phyloP scores from a whole-genome alignment of 2,888 invertebrate genomes.

The Trichogramma dendrolimi region DNA sequence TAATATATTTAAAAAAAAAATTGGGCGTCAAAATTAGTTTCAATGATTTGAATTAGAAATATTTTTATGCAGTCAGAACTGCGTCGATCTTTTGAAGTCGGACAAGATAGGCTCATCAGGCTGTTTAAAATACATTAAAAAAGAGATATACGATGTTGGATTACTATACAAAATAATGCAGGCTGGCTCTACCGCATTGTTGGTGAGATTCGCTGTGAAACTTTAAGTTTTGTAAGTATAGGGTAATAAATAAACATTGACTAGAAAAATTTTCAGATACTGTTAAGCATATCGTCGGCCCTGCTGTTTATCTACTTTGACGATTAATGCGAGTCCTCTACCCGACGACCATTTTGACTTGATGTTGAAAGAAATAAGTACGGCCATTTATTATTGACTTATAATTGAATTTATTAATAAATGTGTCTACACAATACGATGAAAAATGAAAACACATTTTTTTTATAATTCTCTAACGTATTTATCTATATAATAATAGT shows the following conservation, averaged over 20 bases:
- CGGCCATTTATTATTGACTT: slow-evolving; percentile 7
- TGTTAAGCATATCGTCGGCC: slow-evolving; percentile 7
- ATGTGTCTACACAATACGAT: slow-evolving; percentile 50
- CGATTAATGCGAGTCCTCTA: neutral
- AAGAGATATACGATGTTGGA: slow-evolving; percentile 20
- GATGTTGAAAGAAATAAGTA: neutral
- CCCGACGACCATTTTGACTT: neutral
- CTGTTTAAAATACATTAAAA: slow-evolving; percentile 10
- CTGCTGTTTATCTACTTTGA: slow-evolving; percentile 4
- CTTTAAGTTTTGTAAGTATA: neutral
- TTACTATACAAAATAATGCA: slow-evolving; percentile 23
- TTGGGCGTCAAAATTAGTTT: neutral
- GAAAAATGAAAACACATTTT: slow-evolving; percentile 47
- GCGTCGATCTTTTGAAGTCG: slow-evolving; percentile 3
- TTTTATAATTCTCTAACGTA: slow-evolving; percentile 33
- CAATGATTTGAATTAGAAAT: too few species aligned
- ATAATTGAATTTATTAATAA: slow-evolving; percentile 50
- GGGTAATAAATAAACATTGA: neutral
- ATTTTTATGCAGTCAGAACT: neutral
- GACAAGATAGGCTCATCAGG: slow-evolving; percentile 8
- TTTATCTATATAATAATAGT: slow-evolving; percentile 41
- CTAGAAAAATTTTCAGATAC: slow-evolving; percentile 6
- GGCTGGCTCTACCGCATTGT: slow-evolving; percentile 1
- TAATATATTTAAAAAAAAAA: neutral
- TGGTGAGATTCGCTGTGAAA: slow-evolving; percentile 8